Conservation (phyloP, 2,113 vertebrate genomes). For the Mesocricetus auratus region DNA sequence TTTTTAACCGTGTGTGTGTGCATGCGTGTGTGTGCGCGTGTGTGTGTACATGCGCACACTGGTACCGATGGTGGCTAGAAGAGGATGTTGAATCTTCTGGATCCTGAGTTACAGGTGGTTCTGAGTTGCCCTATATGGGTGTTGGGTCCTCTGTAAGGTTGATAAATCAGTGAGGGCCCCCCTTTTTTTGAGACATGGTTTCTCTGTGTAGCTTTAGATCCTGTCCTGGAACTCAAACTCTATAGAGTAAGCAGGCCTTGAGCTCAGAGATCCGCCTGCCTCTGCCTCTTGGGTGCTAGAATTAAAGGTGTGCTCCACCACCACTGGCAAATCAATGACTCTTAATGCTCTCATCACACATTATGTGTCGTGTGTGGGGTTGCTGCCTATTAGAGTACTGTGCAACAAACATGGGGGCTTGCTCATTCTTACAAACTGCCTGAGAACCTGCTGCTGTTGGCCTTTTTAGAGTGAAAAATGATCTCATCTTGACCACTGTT, state of each 20-base stretch:
- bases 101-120: background rate
- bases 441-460: constrained; percentile 30
- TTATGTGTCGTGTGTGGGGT: constrained; percentile 5
- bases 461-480: background rate
- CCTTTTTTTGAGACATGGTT: too few species aligned
- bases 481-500: constrained; percentile 61
- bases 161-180: too few species aligned
- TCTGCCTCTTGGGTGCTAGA: too few species aligned
- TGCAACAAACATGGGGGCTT: background rate
- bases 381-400: background rate
- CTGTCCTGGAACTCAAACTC: too few species aligned
- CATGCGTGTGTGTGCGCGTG: background rate
- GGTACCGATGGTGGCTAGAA: too few species aligned
- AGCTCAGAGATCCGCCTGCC: too few species aligned
- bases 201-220: too few species aligned
- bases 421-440: background rate
- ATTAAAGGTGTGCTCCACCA: too few species aligned
- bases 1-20: background rate
- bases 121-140: background rate
- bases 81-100: background rate
- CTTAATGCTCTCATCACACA: background rate
- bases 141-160: background rate
- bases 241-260: too few species aligned
- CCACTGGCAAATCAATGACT: background rate
- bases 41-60: background rate